Percentiles rank a stretch among this genome's conserved stretches.
Conservation (phyloP, 1,140 invertebrate species). For the Campoletis sonorensis region DNA sequence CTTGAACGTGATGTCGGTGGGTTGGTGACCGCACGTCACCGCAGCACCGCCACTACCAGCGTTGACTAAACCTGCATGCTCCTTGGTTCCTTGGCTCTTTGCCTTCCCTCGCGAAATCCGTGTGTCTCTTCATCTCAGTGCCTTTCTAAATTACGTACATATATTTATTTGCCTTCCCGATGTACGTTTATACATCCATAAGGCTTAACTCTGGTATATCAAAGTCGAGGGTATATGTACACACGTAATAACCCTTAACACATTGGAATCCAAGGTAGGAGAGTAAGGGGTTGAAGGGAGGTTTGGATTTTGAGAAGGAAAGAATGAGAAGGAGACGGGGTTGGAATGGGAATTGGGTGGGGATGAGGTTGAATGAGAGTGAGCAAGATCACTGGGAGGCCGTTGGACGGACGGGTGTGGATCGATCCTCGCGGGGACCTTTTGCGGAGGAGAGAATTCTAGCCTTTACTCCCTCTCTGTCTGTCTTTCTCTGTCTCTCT, state of each 20-base stretch:
- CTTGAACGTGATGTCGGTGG: constrained; percentile 3
- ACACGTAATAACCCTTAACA: constrained; percentile 30
- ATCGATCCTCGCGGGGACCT: constrained; percentile 38
- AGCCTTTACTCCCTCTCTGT: neutral
- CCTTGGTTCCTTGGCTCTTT: neutral
- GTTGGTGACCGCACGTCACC: neutral
- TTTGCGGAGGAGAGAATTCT: constrained; percentile 21
- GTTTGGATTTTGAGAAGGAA: neutral
- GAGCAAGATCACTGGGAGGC: neutral
- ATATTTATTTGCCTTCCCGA: neutral
- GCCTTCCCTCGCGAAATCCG: neutral
- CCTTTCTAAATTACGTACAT: neutral
- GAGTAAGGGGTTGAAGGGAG: neutral
- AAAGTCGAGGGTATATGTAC: neutral
- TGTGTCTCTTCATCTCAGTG: constrained; percentile 53
- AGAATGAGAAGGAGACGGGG: neutral
- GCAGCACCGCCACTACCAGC: neutral
- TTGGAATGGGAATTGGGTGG: neutral
- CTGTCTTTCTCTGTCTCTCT: neutral
- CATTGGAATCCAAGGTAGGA: constrained; percentile 8
- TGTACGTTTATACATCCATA: no score
- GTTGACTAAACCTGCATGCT: neutral
- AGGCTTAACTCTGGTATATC: neutral
- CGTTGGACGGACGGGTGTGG: constrained; percentile 40
- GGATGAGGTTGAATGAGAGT: neutral